Conservation (phyloP, 2,888 invertebrate species). For the Torymus auratus region DNA sequence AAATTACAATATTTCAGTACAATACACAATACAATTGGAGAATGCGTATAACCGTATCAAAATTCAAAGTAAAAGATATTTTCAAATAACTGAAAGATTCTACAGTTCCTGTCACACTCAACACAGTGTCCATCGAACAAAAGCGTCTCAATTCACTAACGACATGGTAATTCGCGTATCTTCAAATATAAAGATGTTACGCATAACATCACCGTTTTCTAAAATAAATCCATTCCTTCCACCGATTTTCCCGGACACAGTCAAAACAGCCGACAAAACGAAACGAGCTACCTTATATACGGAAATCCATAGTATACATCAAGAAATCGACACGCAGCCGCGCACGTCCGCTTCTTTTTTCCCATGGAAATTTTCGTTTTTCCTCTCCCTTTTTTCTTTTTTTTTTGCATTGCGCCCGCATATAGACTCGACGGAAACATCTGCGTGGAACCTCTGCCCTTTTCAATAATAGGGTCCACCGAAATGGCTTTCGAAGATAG, state of each 20-base stretch:
- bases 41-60: too few species aligned
- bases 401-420: constrained; percentile 44
- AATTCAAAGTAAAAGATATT: too few species aligned
- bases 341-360: constrained; percentile 19
- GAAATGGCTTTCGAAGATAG: constrained; percentile 11
- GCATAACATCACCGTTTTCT: constrained; percentile 12
- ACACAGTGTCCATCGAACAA: too few species aligned
- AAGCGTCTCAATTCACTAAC: too few species aligned
- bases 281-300: constrained; percentile 25
- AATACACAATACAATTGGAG: too few species aligned
- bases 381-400: constrained; percentile 2
- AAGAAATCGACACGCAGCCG: not conserved
- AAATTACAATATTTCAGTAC: too few species aligned
- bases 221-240: not conserved
- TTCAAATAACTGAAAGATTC: too few species aligned
- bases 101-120: too few species aligned
- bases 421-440: constrained; percentile 38
- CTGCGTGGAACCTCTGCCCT: constrained; percentile 40
- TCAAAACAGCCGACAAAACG: constrained; percentile 6
- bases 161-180: too few species aligned
- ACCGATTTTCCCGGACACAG: not conserved
- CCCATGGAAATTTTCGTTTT: constrained; percentile 47
- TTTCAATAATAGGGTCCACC: constrained; percentile 14
- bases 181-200: too few species aligned
- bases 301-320: too few species aligned